Base-by-base conservation (phyloP, 2,797 vertebrate genomes). In the Cirrhinus molitorella region DNA sequence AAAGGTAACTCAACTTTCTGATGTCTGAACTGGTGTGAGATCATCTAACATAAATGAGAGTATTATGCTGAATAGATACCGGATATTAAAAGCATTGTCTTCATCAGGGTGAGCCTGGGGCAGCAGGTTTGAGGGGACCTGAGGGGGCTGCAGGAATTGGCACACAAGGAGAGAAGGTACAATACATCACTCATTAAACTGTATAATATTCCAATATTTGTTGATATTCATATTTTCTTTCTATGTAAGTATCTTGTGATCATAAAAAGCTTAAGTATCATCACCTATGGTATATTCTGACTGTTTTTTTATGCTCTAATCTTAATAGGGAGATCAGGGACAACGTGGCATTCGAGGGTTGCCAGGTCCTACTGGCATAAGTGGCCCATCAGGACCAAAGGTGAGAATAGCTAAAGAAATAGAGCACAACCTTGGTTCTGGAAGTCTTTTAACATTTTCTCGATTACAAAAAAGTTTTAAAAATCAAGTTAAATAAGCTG, bases 141-240 rank as follows among this genome's bases (percentile, higher is more conserved):
- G 97, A 98, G 82, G 97, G 97, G 88, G 79, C 91, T 40, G 88
- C 92, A 87, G 97, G 97, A 55, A 91, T 96, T 91, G 97, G 96
- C 85, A 95, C 91, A 90, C 96, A 96, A 91, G 97, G 97, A 12
- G 95, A 97, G 91, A 97, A 98, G 94, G 97, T 97, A 63, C 14
- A 57, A 12, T 57, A 83, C 75, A 51, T 49, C 21, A 70, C 1
- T 37, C 13, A 8, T 78, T 66, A 0, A 53, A 7, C 5, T 23
- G n/a, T 14, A 43, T 68, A 68, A 68, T 45, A 14, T 23, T 43
- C 6, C 43, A 43, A 7, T n/a, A 68, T 67, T 12, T 14, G 34
- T 14, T 8, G 2, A 14, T 1, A 14, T 23, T 14, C 25, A 72
- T 4, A 19, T 43, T 71, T 47, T 68, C 21, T 61, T 61, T 28